Percentiles rank a stretch among this genome's conserved stretches.
Conservation (phyloP, 2,113 vertebrate species). For the Protobothrops mucrosquamatus region DNA sequence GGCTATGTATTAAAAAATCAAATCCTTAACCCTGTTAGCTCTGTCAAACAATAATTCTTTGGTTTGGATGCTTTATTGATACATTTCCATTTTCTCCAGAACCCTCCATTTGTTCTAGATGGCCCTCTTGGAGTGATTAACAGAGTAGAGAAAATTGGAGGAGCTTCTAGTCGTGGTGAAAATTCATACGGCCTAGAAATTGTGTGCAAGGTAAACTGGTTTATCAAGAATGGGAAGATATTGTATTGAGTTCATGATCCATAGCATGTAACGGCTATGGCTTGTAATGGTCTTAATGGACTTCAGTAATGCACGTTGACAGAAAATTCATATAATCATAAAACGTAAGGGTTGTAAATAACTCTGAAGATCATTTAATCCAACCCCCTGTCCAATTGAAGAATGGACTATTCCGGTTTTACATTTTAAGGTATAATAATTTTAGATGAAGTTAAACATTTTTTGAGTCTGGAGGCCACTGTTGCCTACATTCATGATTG, state of each 20-base stretch:
- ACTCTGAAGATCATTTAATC: not conserved
- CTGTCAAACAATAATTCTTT: not conserved
- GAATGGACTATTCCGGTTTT: not conserved
- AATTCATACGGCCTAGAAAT: conserved; percentile 87
- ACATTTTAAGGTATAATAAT: not conserved
- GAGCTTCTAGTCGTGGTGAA: conserved; percentile 84
- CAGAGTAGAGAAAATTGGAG: conserved; percentile 93
- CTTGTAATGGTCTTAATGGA: not conserved
- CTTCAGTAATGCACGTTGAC: not conserved
- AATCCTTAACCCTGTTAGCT: not conserved
- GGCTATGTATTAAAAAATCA: not conserved
- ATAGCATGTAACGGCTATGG: not conserved
- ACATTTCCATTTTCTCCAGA: conserved; percentile 70
- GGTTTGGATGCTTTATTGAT: conserved; percentile 55
- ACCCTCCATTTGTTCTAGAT: conserved; percentile 91
- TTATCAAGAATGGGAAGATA: not conserved
- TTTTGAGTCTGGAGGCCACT: not conserved
- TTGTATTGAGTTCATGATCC: not conserved
- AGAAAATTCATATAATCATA: not conserved
- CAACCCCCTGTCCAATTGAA: not conserved
- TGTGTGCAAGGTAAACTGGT: conserved; percentile 85
- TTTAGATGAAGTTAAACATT: not conserved
- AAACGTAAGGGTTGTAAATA: not conserved
- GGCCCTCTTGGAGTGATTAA: conserved; percentile 92
- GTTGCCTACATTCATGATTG: not conserved